These are phyloP conservation scores for Festucalex cinctus DNA, from an alignment of 2,113 vertebrate genomes.

Conservation along the genomic window DNA sequence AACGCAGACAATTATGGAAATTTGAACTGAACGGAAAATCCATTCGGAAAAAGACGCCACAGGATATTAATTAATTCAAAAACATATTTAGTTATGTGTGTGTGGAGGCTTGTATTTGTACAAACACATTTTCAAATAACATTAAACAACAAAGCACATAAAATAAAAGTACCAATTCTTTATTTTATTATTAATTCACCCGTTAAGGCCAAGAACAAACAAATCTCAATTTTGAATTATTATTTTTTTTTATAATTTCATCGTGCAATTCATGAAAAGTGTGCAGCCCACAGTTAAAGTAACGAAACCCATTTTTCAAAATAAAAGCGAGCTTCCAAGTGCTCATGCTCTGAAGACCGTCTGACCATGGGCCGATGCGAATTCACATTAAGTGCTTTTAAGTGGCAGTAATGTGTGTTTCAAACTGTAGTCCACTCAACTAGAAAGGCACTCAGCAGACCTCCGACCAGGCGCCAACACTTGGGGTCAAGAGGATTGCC, in stretches of 20 bases:
- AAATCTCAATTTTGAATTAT: neutral
- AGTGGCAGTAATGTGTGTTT: neutral
- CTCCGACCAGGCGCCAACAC: neutral
- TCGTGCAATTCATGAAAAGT: neutral
- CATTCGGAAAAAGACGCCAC: neutral
- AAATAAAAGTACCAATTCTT: too few relatives aligned
- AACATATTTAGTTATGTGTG: too few relatives aligned
- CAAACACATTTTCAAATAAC: too few relatives aligned
- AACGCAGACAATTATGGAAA: neutral
- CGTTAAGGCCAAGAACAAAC: neutral
- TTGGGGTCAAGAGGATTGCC: neutral
- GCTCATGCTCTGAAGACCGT: neutral
- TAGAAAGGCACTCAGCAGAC: neutral
- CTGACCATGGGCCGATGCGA: neutral
- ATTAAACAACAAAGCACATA: too few relatives aligned
- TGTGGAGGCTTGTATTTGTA: too few relatives aligned
- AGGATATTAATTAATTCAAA: neutral
- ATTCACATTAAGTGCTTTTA: constrained; percentile 2
- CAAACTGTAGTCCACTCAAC: neutral
- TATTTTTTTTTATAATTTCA: neutral
- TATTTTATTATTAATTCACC: too few relatives aligned
- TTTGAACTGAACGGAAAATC: neutral
- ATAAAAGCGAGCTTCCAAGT: neutral
- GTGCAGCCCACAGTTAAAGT: neutral
- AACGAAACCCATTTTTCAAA: neutral